Conservation (phyloP, 2,888 invertebrate genomes). For the Pseudanteris insignis region DNA sequence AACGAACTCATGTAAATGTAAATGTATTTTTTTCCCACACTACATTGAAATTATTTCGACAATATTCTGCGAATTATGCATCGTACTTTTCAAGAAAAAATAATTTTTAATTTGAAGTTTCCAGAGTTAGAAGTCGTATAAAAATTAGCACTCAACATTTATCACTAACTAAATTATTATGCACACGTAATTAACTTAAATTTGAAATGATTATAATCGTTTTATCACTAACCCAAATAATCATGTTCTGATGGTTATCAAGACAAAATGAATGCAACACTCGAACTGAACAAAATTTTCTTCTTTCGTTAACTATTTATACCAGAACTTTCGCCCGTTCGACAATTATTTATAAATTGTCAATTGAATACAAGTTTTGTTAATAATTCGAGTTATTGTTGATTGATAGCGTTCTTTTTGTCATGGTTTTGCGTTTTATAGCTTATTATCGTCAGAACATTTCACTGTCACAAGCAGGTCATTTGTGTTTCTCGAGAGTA, state of each 20-base stretch:
- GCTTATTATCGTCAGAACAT: slow-evolving; percentile 13
- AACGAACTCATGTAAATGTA: too few relatives aligned
- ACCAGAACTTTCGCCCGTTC: slow-evolving; percentile 59
- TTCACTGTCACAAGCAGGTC: slow-evolving; percentile 2
- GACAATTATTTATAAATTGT: slow-evolving; percentile 50
- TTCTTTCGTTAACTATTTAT: slow-evolving; percentile 59
- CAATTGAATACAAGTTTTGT: slow-evolving; percentile 22
- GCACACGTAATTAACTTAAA: background rate
- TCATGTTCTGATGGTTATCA: slow-evolving; percentile 37
- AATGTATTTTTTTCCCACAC: too few relatives aligned
- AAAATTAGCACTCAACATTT: too few relatives aligned
- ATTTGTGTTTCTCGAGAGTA: slow-evolving; percentile 1
- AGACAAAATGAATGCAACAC: slow-evolving; percentile 52
- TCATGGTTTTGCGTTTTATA: slow-evolving; percentile 21
- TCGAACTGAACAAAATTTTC: slow-evolving; percentile 10
- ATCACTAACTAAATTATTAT: too few relatives aligned
- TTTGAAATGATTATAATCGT: background rate
- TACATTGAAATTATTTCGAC: too few relatives aligned
- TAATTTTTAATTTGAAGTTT: too few relatives aligned
- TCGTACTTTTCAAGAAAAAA: too few relatives aligned
- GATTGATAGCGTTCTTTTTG: slow-evolving; percentile 23
- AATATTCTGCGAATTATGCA: too few relatives aligned
- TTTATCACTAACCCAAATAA: slow-evolving; percentile 28
- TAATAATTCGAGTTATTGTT: slow-evolving; percentile 26
- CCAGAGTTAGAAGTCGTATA: too few relatives aligned